Conservation (phyloP, 2,113 vertebrate genomes). For the Aegithalos caudatus region DNA sequence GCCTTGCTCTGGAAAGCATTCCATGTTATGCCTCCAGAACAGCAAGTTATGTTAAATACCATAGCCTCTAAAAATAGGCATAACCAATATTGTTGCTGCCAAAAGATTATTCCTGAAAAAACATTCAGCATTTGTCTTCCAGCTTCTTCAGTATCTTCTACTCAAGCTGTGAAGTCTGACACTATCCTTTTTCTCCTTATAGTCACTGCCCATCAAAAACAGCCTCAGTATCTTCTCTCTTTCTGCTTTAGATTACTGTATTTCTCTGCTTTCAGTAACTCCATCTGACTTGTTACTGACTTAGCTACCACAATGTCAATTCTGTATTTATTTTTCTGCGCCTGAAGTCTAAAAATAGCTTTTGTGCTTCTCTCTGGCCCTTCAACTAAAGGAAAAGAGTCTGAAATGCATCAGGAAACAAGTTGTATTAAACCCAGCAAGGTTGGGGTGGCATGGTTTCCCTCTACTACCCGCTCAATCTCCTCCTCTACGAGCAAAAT, state of each 20-base stretch:
- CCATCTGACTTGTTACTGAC: not conserved
- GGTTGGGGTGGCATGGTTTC: not conserved
- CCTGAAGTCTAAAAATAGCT: not conserved
- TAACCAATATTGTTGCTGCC: not conserved
- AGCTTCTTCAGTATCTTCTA: not conserved
- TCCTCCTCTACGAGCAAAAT: not conserved
- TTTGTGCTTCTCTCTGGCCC: not conserved
- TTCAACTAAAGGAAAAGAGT: not conserved
- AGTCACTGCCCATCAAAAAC: not conserved
- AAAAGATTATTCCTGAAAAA: not conserved
- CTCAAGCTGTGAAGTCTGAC: not conserved
- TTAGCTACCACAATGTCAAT: not conserved
- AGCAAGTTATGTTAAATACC: not conserved
- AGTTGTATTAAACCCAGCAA: not conserved
- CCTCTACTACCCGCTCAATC: not conserved
- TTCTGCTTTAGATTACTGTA: not conserved
- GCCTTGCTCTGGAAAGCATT: not conserved
- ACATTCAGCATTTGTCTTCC: not conserved
- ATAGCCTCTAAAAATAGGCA: not conserved
- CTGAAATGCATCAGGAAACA: not conserved
- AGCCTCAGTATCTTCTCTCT: not conserved
- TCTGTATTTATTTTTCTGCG: not conserved
- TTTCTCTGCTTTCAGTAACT: not conserved
- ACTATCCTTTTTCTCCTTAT: not conserved
- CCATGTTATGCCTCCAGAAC: not conserved